Evolutionary conservation across 2,888 invertebrate genomes (phyloP).

Genomic region (Pecten maximus): DNA sequence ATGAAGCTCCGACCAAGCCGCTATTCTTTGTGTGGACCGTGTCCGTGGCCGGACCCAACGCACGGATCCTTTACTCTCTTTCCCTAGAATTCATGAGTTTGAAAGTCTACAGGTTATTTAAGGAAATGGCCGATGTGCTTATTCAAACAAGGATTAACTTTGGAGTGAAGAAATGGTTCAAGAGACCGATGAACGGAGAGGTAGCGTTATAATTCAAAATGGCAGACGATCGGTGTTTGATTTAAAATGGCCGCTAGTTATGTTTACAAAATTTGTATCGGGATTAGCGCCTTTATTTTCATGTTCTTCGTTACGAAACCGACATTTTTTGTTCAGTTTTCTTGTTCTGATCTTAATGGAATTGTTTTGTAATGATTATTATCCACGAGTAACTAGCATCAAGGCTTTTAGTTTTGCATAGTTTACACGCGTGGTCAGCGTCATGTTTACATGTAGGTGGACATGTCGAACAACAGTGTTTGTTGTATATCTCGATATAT

Average conservation of each 20-base stretch:
- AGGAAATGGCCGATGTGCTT: slow-evolving; percentile 60
- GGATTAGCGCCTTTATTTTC: background rate
- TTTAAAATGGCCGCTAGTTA: slow-evolving; percentile 22
- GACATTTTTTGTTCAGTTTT: background rate
- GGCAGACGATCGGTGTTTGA: slow-evolving; percentile 41
- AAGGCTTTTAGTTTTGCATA: background rate
- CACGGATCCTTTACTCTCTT: background rate
- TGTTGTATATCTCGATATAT: background rate
- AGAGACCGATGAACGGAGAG: slow-evolving; percentile 52
- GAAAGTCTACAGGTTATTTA: slow-evolving; percentile 39
- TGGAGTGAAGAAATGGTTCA: slow-evolving; percentile 56
- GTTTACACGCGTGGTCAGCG: background rate
- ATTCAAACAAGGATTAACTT: slow-evolving; percentile 57
- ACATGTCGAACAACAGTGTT: background rate
- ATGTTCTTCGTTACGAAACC: background rate
- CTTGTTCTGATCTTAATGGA: background rate
- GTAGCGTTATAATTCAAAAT: slow-evolving; percentile 50
- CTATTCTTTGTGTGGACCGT: background rate
- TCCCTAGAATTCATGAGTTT: slow-evolving; percentile 40
- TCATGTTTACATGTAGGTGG: background rate
- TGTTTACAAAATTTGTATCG: slow-evolving; percentile 22
- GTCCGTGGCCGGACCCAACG: background rate
- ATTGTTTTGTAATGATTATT: background rate
- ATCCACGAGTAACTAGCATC: background rate
- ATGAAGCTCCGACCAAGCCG: slow-evolving; percentile 38